Evolutionary conservation across 1,140 invertebrate genomes (phyloP).

Genomic region (Heterodera schachtii): DNA sequence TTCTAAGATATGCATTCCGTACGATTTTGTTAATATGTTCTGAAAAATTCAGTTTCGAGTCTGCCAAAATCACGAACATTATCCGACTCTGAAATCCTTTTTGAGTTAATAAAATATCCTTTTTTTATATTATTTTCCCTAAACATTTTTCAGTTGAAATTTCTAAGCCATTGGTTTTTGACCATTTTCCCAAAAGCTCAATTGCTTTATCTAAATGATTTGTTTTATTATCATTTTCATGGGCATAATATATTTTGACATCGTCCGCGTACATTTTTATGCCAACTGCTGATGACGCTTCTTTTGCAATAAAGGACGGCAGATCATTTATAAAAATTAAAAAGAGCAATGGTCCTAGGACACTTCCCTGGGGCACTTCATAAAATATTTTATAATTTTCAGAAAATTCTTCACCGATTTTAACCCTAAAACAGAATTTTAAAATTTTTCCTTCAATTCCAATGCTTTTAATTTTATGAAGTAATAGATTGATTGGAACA

Average conservation of each 20-base stretch:
- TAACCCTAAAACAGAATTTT: not conserved
- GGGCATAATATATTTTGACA: not conserved
- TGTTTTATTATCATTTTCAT: not conserved
- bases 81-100: not conserved
- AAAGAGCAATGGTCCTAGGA: slow-evolving; percentile 25
- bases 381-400: slow-evolving; percentile 9
- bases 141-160: slow-evolving; percentile 17
- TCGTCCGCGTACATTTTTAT: slow-evolving; percentile 22
- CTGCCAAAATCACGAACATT: slow-evolving; percentile 12
- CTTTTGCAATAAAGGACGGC: not conserved
- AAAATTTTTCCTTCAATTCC: slow-evolving; percentile 19
- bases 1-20: too few species aligned
- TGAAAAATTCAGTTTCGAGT: too few species aligned
- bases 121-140: slow-evolving; percentile 21
- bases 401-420: slow-evolving; percentile 2
- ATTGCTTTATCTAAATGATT: not conserved
- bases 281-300: not conserved
- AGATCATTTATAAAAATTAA: slow-evolving; percentile 26
- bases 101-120: slow-evolving; percentile 12
- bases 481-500: not conserved
- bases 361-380: slow-evolving; percentile 24
- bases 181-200: not conserved
- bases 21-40: too few species aligned
- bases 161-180: not conserved
- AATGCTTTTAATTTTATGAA: slow-evolving; percentile 8